phyloP scores from a whole-genome alignment of 1,140 invertebrate species.

The Neocloeon triangulifer region DNA sequence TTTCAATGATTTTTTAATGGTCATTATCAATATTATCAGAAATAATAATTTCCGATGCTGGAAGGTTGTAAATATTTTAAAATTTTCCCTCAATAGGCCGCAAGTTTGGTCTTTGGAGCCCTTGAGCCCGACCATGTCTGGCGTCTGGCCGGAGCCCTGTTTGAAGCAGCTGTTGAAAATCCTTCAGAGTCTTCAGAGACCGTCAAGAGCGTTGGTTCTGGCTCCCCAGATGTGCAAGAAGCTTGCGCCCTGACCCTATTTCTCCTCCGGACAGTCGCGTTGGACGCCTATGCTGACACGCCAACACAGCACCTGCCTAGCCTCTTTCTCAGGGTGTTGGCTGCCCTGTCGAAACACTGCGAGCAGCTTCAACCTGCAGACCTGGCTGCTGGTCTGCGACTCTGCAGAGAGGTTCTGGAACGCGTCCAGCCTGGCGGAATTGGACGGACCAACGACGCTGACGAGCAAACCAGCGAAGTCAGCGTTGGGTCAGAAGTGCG shows the following conservation, averaged over 20 bases:
- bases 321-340: slow-evolving; percentile 40
- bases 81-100: slow-evolving; percentile 40
- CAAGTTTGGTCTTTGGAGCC: slow-evolving; percentile 65
- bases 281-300: slow-evolving; percentile 58
- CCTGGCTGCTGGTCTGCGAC: slow-evolving; percentile 33
- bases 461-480: no score
- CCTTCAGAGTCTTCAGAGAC: not conserved
- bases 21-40: no score
- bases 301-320: slow-evolving; percentile 57
- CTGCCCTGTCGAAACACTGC: slow-evolving; percentile 31
- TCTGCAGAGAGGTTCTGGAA: slow-evolving; percentile 53
- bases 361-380: slow-evolving; percentile 32
- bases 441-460: no score
- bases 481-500: no score
- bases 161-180: slow-evolving; percentile 32
- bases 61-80: no score
- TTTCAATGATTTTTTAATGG: no score
- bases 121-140: slow-evolving; percentile 72
- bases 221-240: slow-evolving; percentile 17
- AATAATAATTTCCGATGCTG: no score
- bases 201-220: slow-evolving; percentile 12
- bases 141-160: slow-evolving; percentile 53
- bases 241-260: slow-evolving; percentile 51
- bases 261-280: slow-evolving; percentile 50
- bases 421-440: no score